A percentile compares a stretch with the other conserved stretches of the same genome.
phyloP scores from a whole-genome alignment of 2,888 invertebrate genomes.

The Apodemia mormo region DNA sequence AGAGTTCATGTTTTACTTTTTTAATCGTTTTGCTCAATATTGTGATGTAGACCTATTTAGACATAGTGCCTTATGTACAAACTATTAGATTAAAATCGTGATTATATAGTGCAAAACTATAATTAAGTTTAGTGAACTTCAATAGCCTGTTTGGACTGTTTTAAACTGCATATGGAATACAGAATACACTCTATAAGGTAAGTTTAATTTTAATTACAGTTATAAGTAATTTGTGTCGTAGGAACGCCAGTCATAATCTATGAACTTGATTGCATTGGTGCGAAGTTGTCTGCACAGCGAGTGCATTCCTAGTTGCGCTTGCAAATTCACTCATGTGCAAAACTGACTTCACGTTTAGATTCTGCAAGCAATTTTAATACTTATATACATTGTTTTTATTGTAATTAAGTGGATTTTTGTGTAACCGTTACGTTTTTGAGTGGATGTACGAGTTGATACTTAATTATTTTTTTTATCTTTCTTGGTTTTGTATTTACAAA shows the following conservation, averaged over 20 bases:
- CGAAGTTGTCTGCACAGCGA: conserved; percentile 59
- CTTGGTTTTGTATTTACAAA: background rate
- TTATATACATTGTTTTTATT: conserved; percentile 37
- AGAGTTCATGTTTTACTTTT: conserved; percentile 65
- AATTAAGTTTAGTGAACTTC: conserved; percentile 62
- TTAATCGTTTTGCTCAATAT: conserved; percentile 74
- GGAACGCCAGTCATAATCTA: conserved; percentile 76
- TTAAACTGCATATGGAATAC: conserved; percentile 62
- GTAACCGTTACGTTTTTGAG: conserved; percentile 51
- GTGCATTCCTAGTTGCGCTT: conserved; percentile 69
- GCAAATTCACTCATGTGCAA: conserved; percentile 59
- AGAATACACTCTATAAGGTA: conserved; percentile 56
- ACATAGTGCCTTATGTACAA: conserved; percentile 72
- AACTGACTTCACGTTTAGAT: conserved; percentile 40
- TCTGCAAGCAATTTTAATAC: conserved; percentile 44
- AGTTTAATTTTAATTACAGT: conserved; percentile 47
- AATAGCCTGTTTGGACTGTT: conserved; percentile 34
- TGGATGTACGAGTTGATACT: conserved; percentile 62
- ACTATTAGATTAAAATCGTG: conserved; percentile 59
- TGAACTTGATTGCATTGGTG: conserved; percentile 73
- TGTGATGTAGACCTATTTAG: conserved; percentile 63
- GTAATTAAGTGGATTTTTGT: conserved; percentile 47
- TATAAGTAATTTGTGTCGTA: conserved; percentile 48
- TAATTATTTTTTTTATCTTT: background rate
- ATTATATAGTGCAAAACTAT: conserved; percentile 74